A percentile compares a stretch with the other conserved stretches of the same genome.
phyloP scores from a whole-genome alignment of 2,888 invertebrate species.

The Sarcophaga variegata region DNA sequence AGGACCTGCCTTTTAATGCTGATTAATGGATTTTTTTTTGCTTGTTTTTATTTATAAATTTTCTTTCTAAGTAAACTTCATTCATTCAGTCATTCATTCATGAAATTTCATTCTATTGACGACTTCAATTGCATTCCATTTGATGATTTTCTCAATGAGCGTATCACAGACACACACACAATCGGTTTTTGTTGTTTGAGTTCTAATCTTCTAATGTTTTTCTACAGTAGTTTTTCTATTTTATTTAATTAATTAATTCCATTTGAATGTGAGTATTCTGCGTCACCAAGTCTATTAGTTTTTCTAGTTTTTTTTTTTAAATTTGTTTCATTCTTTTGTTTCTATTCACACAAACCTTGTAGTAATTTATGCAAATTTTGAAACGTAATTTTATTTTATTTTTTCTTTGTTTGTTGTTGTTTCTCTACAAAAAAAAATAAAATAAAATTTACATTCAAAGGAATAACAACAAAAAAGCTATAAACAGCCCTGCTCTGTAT shows the following conservation, averaged over 20 bases:
- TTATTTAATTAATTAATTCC: neutral
- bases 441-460: slow-evolving; percentile 25
- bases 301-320: neutral
- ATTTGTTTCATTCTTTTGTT: too few species aligned
- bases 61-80: too few species aligned
- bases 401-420: slow-evolving; percentile 18
- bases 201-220: neutral
- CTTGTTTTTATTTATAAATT: too few species aligned
- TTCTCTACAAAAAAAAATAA: neutral
- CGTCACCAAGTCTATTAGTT: slow-evolving; percentile 24
- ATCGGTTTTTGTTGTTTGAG: too few species aligned
- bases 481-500: neutral
- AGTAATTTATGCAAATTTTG: slow-evolving; percentile 64
- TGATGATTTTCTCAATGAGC: too few species aligned
- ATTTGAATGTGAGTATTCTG: neutral
- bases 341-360: neutral
- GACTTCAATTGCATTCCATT: too few species aligned
- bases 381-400: slow-evolving; percentile 47
- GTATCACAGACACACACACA: too few species aligned
- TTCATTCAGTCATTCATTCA: too few species aligned
- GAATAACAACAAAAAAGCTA: slow-evolving; percentile 11
- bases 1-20: too few species aligned
- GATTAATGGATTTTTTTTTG: too few species aligned
- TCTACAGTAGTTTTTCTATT: neutral
- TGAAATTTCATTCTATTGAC: too few species aligned